Conservation (phyloP, 2,888 invertebrate genomes). For the Hemistola chrysoprasaria region DNA sequence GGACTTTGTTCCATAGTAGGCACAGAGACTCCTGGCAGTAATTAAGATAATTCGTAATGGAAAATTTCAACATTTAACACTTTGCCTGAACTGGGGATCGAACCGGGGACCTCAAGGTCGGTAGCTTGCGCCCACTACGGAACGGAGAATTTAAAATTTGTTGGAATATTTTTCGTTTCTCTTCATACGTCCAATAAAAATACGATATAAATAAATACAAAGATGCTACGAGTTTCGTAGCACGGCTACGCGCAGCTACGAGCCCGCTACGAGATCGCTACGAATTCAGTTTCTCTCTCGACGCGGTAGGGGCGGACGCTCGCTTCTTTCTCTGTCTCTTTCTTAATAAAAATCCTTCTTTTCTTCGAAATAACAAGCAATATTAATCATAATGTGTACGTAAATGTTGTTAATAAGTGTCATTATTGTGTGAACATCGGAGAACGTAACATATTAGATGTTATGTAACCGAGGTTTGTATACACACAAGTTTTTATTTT, state of each 20-base stretch:
- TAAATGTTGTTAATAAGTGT: constrained; percentile 5
- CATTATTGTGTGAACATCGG: constrained; percentile 7
- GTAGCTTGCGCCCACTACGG: too few relatives aligned
- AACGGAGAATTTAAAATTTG: too few relatives aligned
- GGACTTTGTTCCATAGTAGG: too few relatives aligned
- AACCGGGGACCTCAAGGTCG: too few relatives aligned
- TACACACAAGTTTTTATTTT: constrained; percentile 18
- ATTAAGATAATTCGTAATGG: too few relatives aligned
- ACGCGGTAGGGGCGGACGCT: constrained; percentile 26
- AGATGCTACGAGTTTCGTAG: constrained; percentile 34
- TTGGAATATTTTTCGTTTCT: too few relatives aligned
- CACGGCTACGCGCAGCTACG: constrained; percentile 47
- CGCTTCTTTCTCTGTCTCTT: constrained; percentile 35
- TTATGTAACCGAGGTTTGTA: constrained; percentile 33
- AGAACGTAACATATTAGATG: constrained; percentile 5
- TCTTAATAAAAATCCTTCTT: constrained; percentile 37
- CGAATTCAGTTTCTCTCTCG: constrained; percentile 12
- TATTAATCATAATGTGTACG: constrained; percentile 17
- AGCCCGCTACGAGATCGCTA: constrained; percentile 12
- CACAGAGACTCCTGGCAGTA: too few relatives aligned
- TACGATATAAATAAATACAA: background rate
- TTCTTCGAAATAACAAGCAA: constrained; percentile 33
- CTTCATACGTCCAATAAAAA: too few relatives aligned
- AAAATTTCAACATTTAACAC: too few relatives aligned
- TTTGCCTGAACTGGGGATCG: too few relatives aligned